These are phyloP conservation scores for Portunus trituberculatus DNA, from an alignment of 1,140 invertebrate genomes.

Conservation along the genomic window DNA sequence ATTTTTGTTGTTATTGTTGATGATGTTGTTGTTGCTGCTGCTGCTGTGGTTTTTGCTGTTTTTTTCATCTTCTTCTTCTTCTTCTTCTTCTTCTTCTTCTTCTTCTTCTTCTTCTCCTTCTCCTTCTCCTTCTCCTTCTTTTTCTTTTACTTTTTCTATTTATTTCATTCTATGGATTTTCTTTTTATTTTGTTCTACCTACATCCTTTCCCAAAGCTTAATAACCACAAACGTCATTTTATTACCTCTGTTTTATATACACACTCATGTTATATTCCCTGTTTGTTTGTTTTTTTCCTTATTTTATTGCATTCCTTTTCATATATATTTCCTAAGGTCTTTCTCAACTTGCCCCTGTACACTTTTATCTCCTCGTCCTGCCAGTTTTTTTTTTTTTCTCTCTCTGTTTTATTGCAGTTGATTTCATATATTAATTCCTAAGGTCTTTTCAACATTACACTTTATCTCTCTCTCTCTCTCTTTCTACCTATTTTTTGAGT, in stretches of 20 bases:
- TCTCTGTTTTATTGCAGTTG: too few species aligned
- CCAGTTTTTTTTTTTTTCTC: too few species aligned
- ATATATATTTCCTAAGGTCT: neutral
- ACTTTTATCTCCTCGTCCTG: neutral
- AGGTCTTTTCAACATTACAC: too few species aligned
- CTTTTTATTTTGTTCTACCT: neutral
- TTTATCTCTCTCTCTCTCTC: too few species aligned
- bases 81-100: slow-evolving; percentile 59
- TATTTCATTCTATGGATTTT: too few species aligned
- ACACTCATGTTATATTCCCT: neutral
- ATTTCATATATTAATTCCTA: too few species aligned
- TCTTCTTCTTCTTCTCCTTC: slow-evolving; percentile 53
- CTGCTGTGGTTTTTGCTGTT: neutral
- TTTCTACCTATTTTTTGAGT: too few species aligned
- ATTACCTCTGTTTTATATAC: neutral
- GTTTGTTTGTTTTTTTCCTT: neutral
- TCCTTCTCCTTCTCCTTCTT: slow-evolving; percentile 37
- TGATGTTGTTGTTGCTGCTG: neutral
- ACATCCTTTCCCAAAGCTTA: neutral
- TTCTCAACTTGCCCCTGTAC: neutral
- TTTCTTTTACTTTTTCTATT: neutral
- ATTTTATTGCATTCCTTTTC: neutral
- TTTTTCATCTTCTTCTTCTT: slow-evolving; percentile 37
- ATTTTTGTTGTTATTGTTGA: neutral
- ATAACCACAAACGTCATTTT: neutral